A percentile compares a stretch with the other conserved stretches of the same genome.
Conservation (phyloP, 2,113 vertebrate species). For the Clinocottus analis region DNA sequence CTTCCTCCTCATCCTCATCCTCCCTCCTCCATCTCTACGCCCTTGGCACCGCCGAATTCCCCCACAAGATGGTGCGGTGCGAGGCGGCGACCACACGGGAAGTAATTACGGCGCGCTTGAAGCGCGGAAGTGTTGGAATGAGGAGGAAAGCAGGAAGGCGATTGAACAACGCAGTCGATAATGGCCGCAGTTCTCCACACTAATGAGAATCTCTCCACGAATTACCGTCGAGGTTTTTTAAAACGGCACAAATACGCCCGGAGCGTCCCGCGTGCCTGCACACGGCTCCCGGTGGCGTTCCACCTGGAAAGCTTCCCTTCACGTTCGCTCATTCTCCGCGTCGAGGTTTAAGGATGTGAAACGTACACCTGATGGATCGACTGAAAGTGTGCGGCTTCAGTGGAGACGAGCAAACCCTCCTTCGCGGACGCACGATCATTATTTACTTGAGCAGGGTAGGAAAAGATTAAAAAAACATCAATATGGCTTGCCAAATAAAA, state of each 20-base stretch:
- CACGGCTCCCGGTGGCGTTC: neutral
- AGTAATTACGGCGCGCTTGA: conserved; percentile 68
- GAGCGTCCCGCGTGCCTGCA: neutral
- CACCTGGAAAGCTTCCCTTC: conserved; percentile 4
- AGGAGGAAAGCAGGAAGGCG: conserved; percentile 42
- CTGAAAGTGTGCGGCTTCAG: neutral
- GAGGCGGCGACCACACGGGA: conserved; percentile 60
- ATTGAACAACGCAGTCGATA: conserved; percentile 65
- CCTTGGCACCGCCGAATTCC: conserved; percentile 60
- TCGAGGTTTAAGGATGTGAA: neutral
- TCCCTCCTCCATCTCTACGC: conserved; percentile 51
- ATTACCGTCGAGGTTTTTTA: conserved; percentile 36
- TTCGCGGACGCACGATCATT: neutral
- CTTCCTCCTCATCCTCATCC: conserved; percentile 15
- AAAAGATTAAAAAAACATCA: neutral
- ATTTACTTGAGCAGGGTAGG: neutral
- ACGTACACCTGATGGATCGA: neutral
- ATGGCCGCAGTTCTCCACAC: conserved; percentile 53
- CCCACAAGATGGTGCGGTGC: conserved; percentile 58
- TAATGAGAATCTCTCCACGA: conserved; percentile 62
- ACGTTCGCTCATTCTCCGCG: neutral
- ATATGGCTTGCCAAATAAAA: neutral
- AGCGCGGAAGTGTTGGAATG: conserved; percentile 51
- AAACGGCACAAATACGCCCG: conserved; percentile 9
- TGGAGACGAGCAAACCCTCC: neutral